Evolutionary conservation across 2,888 invertebrate species (phyloP).

Genomic region (Sthenelais limicola): DNA sequence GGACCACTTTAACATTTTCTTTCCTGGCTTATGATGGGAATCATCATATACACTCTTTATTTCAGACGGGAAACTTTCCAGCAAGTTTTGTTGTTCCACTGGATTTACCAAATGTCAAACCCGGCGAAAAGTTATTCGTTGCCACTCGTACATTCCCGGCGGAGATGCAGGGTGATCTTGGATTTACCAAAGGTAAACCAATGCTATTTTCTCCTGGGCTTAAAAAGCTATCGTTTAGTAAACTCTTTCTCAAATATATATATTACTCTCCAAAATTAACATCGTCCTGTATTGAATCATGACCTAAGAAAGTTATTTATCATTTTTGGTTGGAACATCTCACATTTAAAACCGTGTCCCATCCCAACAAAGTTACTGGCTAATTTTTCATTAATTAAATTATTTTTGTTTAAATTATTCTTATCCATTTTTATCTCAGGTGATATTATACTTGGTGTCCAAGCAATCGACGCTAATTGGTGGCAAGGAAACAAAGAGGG

Average conservation of each 20-base stretch:
- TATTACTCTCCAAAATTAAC: neutral
- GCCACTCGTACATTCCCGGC: conserved; percentile 63
- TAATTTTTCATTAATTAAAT: too few relatives aligned
- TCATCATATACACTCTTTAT: too few relatives aligned
- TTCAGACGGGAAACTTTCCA: conserved; percentile 64
- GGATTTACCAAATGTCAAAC: conserved; percentile 54
- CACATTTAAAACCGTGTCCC: too few relatives aligned
- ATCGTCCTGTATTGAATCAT: neutral
- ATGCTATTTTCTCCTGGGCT: neutral
- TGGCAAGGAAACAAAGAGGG: conserved; percentile 73
- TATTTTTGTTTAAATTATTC: neutral
- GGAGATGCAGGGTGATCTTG: conserved; percentile 64
- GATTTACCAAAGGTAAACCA: conserved; percentile 62
- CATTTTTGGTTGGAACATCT: too few relatives aligned
- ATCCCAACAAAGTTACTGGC: too few relatives aligned
- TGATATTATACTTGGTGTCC: conserved; percentile 74
- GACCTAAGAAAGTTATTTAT: neutral
- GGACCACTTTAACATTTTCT: too few relatives aligned
- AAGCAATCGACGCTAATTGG: conserved; percentile 74
- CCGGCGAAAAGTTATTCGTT: conserved; percentile 63
- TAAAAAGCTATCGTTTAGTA: neutral
- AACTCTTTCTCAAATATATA: neutral
- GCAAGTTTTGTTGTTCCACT: conserved; percentile 63
- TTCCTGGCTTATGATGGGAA: too few relatives aligned
- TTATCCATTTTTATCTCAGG: conserved; percentile 59